These are phyloP conservation scores for Lasioglossum morio DNA, from an alignment of 2,888 invertebrate genomes.

Conservation along the genomic window DNA sequence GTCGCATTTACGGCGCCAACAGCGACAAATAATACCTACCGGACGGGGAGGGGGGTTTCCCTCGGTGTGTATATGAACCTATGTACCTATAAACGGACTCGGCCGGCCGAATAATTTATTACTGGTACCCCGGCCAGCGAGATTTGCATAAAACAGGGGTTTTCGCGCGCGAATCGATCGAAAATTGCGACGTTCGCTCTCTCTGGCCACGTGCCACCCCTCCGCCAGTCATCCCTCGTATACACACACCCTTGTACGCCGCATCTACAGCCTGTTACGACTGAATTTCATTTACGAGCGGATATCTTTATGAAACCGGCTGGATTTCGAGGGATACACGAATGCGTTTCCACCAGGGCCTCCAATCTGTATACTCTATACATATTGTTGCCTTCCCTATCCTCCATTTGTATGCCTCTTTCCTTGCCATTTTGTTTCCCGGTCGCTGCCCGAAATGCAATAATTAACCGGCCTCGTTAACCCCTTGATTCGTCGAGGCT, in stretches of 20 bases:
- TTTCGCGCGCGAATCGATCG: conserved; percentile 72
- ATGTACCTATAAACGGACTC: conserved; percentile 70
- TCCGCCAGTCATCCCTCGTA: background rate
- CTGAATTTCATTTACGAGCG: conserved; percentile 32
- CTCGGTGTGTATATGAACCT: conserved; percentile 52
- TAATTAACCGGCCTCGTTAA: background rate
- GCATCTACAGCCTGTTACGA: conserved; percentile 27
- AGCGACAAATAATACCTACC: conserved; percentile 71
- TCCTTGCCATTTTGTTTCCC: background rate
- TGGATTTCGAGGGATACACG: conserved; percentile 7
- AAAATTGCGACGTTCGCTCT: conserved; percentile 72
- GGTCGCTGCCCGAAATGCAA: background rate
- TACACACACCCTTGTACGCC: conserved; percentile 11
- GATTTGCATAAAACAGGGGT: conserved; percentile 78
- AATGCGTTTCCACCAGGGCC: background rate
- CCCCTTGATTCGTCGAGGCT: background rate
- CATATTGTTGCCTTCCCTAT: background rate
- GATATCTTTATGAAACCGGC: conserved; percentile 40
- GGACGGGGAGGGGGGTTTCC: conserved; percentile 5
- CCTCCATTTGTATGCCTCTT: background rate
- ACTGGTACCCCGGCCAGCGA: conserved; percentile 63
- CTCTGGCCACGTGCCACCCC: conserved; percentile 41
- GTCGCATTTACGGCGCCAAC: conserved; percentile 70
- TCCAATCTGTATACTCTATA: background rate
- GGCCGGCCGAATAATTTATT: conserved; percentile 76